These are phyloP conservation scores for Parnassius orleans DNA, from an alignment of 2,888 invertebrate species.

Conservation along the genomic window DNA sequence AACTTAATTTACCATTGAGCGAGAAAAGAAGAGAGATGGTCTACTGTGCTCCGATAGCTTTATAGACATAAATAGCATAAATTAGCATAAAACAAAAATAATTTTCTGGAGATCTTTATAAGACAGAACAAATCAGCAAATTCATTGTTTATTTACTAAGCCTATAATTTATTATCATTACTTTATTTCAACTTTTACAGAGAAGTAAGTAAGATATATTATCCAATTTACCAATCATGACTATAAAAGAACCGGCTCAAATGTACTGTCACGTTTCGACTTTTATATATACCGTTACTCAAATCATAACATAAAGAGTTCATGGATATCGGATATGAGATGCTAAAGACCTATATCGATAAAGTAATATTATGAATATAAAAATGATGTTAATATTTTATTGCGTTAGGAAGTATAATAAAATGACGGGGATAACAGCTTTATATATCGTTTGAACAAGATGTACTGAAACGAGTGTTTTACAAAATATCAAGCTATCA, in stretches of 20 bases:
- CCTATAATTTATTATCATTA: neutral
- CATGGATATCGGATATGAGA: slow-evolving; percentile 23
- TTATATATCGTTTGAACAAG: slow-evolving; percentile 3
- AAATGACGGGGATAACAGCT: slow-evolving; percentile 15
- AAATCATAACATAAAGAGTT: slow-evolving; percentile 17
- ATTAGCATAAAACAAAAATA: too few relatives aligned
- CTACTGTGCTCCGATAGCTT: too few relatives aligned
- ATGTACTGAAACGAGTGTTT: slow-evolving; percentile 4
- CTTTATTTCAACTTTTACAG: neutral
- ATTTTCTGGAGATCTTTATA: too few relatives aligned
- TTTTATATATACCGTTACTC: slow-evolving; percentile 24
- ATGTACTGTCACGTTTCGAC: slow-evolving; percentile 10
- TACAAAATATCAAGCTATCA: slow-evolving; percentile 8
- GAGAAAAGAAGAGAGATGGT: too few relatives aligned
- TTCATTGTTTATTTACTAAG: too few relatives aligned
- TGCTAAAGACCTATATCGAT: slow-evolving; percentile 20
- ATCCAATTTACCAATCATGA: neutral
- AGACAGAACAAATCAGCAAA: too few relatives aligned
- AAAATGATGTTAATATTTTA: slow-evolving; percentile 22
- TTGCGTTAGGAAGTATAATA: slow-evolving; percentile 7
- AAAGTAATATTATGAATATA: slow-evolving; percentile 14
- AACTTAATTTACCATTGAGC: too few relatives aligned
- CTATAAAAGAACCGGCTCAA: slow-evolving; percentile 4
- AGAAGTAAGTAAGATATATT: too few relatives aligned
- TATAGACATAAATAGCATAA: too few relatives aligned